Evolutionary conservation across 2,888 invertebrate species (phyloP), one percentile per base, ranked within the genome.

Genomic region (Drosophila putrida): DNA sequence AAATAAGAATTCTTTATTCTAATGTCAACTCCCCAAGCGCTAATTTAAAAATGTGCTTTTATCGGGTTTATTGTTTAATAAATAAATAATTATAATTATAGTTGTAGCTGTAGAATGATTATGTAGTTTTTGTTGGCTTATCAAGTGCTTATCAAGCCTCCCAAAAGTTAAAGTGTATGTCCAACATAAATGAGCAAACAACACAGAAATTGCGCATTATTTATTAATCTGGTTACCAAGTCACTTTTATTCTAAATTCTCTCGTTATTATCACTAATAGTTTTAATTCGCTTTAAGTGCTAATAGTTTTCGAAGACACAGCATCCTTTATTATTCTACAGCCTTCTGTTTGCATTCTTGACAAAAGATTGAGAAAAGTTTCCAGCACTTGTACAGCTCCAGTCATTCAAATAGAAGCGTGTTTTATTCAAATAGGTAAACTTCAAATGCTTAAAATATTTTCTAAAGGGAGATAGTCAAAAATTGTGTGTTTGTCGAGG

Each of bases 101-200:
- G 11, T 10, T n/a, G 13, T 35, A 10, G 27, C 33, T 60, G 50
- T 53, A 33, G 10, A 25, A 25, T 58, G 61, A 51, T 15, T 51
- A 27, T 33, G 20, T 31, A 39, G 20, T 47, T 49, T 20, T 41
- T 41, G 2, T 47, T 63, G 39, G 70, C 71, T 78, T 74, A 78
- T 78, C 74, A 78, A 66, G 39, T 35, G 57, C 66, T 75, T 70
- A 70, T 70, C 80, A 65, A 53, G 31, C 43, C 51, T 11, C 31
- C 47, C 28, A 33, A 54, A 54, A 39, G 6, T 41, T 33, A n/a
- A 31, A 35, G 44, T 27, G 15, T 31, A 54, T 59, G 51, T 64
- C 47, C 25, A 43, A 11, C 66, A 25, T 10, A 33, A 33, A 31
- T 6, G 15, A 13, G 1, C 25, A 33, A 59, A 13, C 27, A 68